Conservation (phyloP, 2,888 invertebrate genomes). For the Hecatera dysodea region DNA sequence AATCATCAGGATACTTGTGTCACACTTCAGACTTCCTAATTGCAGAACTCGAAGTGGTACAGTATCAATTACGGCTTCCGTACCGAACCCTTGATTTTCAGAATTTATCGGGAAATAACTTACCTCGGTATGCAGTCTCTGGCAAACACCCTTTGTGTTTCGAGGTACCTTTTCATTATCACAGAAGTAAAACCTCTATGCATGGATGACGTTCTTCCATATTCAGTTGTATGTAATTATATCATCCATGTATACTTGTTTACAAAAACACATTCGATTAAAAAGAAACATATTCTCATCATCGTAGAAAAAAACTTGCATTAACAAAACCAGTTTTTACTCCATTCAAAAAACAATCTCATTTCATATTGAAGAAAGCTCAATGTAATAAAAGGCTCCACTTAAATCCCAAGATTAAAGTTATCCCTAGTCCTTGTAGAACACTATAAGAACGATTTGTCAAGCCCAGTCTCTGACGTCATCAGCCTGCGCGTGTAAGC, state of each 20-base stretch:
- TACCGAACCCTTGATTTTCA: not conserved
- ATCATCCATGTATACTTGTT: not conserved
- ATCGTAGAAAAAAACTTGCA: not conserved
- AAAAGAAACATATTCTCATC: not conserved
- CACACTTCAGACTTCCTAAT: not conserved
- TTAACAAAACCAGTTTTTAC: not conserved
- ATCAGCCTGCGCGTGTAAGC: slow-evolving; percentile 30
- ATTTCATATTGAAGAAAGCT: slow-evolving; percentile 4
- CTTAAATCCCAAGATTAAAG: slow-evolving; percentile 32
- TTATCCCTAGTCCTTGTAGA: slow-evolving; percentile 29
- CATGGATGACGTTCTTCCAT: not conserved
- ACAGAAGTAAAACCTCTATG: not conserved
- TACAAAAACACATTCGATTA: not conserved
- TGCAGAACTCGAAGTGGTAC: slow-evolving; percentile 1
- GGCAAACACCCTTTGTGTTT: not conserved
- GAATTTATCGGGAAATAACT: not conserved
- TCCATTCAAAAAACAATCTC: slow-evolving; percentile 14
- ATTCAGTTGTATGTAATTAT: not conserved
- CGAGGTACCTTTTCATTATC: not conserved
- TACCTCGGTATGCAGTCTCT: not conserved
- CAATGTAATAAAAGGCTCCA: slow-evolving; percentile 11
- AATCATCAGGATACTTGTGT: slow-evolving; percentile 4
- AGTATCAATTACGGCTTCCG: not conserved
- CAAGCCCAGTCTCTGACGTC: slow-evolving; percentile 61
- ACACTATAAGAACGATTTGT: slow-evolving; percentile 38